These are phyloP conservation scores for Calidris pygmaea DNA, from an alignment of 2,113 vertebrate species.

Conservation along the genomic window DNA sequence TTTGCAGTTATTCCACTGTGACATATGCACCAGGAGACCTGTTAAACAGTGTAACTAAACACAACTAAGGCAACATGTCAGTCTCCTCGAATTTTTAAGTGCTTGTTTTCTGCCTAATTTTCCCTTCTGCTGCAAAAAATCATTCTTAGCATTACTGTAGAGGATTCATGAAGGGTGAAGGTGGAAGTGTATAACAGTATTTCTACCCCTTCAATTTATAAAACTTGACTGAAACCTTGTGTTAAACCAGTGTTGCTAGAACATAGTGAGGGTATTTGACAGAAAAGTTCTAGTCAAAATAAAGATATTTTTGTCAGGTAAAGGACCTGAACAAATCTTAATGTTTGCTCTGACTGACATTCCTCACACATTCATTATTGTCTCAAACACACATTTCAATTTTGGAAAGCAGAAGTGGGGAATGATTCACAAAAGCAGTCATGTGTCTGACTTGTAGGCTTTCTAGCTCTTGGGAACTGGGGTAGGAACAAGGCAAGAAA, in stretches of 20 bases:
- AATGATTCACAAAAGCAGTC: background rate
- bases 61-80: background rate
- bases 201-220: background rate
- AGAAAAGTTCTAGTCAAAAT: background rate
- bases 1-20: background rate
- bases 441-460: background rate
- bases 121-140: background rate
- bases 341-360: background rate
- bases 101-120: background rate
- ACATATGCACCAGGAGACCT: background rate
- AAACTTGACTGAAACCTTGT: background rate
- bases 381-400: background rate
- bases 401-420: background rate
- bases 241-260: background rate
- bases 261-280: background rate
- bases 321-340: background rate
- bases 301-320: background rate
- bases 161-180: background rate
- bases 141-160: background rate
- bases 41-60: background rate
- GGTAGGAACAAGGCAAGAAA: background rate
- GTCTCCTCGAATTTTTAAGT: background rate
- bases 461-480: background rate
- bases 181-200: background rate
- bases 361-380: background rate